Evolutionary conservation across 2,888 invertebrate species (phyloP).

Genomic region (Colletes collaris): DNA sequence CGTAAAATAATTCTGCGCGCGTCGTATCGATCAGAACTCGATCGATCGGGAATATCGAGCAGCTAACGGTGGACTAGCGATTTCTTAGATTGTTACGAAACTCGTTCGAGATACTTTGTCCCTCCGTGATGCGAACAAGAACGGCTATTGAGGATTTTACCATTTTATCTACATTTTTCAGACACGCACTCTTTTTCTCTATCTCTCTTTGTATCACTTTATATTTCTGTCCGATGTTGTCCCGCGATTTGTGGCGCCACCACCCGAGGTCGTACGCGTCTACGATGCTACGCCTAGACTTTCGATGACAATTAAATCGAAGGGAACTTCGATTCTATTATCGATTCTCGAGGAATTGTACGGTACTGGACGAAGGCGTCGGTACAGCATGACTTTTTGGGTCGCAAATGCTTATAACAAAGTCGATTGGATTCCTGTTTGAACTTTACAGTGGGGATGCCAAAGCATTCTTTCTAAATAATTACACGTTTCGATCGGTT

Average conservation of each 20-base stretch:
- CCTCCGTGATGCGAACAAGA: constrained; percentile 51
- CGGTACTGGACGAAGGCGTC: too few species aligned
- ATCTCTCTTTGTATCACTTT: constrained; percentile 58
- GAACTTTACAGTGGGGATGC: too few species aligned
- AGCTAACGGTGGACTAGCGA: constrained; percentile 47
- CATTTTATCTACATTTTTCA: constrained; percentile 64
- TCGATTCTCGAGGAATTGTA: too few species aligned
- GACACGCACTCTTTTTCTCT: constrained; percentile 56
- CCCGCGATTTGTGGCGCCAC: constrained; percentile 49
- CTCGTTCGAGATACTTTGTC: constrained; percentile 54
- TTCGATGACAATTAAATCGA: too few species aligned
- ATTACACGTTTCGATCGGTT: too few species aligned
- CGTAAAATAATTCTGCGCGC: constrained; percentile 8
- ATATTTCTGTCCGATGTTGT: constrained; percentile 51
- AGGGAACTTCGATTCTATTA: too few species aligned
- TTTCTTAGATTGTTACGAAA: constrained; percentile 61
- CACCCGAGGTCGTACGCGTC: constrained; percentile 40
- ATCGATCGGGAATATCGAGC: constrained; percentile 44
- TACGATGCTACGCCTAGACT: neutral
- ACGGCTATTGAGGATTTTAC: constrained; percentile 51
- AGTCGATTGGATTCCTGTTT: too few species aligned
- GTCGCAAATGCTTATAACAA: too few species aligned
- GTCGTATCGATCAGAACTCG: constrained; percentile 10
- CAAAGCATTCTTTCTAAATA: too few species aligned
- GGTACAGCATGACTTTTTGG: too few species aligned